Conservation (phyloP, 2,113 vertebrate genomes). For the Labeo rohita region DNA sequence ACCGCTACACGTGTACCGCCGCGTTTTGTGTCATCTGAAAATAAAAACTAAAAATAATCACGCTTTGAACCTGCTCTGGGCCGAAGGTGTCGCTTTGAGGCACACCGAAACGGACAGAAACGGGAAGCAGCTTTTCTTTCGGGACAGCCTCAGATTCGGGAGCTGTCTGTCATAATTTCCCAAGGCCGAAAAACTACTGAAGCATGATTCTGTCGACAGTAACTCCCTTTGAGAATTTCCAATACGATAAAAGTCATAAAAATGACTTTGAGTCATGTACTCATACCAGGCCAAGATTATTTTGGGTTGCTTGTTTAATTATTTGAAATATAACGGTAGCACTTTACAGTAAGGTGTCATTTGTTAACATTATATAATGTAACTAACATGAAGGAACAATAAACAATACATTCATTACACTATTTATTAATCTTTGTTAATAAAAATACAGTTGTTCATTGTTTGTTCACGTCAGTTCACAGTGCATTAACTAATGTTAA, state of each 20-base stretch:
- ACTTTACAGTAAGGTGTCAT: too few relatives aligned
- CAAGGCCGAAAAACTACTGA: neutral
- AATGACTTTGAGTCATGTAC: neutral
- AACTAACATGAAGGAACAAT: too few relatives aligned
- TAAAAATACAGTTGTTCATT: too few relatives aligned
- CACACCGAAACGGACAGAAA: conserved; percentile 27
- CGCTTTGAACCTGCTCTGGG: neutral
- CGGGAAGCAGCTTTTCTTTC: conserved; percentile 16
- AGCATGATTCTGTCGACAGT: conserved; percentile 6
- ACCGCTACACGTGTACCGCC: neutral
- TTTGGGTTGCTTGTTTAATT: neutral
- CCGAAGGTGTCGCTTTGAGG: conserved; percentile 14
- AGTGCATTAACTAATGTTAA: too few relatives aligned
- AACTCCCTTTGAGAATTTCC: neutral
- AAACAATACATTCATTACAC: too few relatives aligned
- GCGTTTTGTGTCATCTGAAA: conserved; percentile 8
- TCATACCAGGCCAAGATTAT: neutral
- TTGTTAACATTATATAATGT: too few relatives aligned
- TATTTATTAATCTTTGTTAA: too few relatives aligned
- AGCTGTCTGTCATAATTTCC: conserved; percentile 43
- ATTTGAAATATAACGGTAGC: neutral
- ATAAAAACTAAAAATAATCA: neutral
- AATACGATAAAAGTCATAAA: neutral
- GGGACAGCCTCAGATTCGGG: conserved; percentile 1
- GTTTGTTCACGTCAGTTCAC: too few relatives aligned